Base-by-base conservation (phyloP, 1,140 invertebrate species). In the Trypoxylus dichotomus region DNA sequence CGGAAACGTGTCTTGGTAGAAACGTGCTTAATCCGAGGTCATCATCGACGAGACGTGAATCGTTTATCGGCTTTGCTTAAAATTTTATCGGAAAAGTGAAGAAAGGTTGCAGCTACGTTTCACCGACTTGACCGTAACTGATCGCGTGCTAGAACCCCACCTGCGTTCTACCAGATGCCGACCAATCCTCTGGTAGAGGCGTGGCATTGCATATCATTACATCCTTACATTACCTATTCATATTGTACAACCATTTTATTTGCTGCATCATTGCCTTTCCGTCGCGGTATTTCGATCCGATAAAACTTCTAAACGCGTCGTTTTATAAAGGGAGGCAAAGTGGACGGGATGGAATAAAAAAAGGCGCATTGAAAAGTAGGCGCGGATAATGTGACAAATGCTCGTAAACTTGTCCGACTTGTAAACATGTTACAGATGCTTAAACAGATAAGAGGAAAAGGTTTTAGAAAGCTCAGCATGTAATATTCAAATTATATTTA, bases 201-300 rank as follows among this genome's bases (percentile, higher is more conserved):
- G 81, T 78, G 77, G 78, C 75, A 24, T 27, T 74, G 63, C 37
- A 76, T 78, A 76, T 82, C 80, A 82, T 82, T 82, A 79, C 60
- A 77, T 72, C 78, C 73, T 79, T 75, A 71, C 78, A 82, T 82
- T 80, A 82, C 76, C 79, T 79, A 82, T 82, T 82, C 79, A 79
- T 82, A 79, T 79, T 78, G 79, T 76, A 68, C 80, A 72, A 81
- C 81, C 81, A 82, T 82, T 81, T 82, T 82, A 81, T 82, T 80
- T 81, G 78, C 81, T 81, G 79, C 80, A 77, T 81, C 76, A 79
- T 81, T 79, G 78, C 81, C 32, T 80, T 76, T 76, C 71, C 74
- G 47, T 74, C 60, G 60, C 60, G 60, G 24, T 68, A 68, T 41
- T 74, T 74, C 72, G 72, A 74, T 42, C 60, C 8, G 60, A 68